Evolutionary conservation across 2,113 vertebrate species (phyloP), one percentile per base, ranked within the genome.

Genomic region (Petroica traversi): DNA sequence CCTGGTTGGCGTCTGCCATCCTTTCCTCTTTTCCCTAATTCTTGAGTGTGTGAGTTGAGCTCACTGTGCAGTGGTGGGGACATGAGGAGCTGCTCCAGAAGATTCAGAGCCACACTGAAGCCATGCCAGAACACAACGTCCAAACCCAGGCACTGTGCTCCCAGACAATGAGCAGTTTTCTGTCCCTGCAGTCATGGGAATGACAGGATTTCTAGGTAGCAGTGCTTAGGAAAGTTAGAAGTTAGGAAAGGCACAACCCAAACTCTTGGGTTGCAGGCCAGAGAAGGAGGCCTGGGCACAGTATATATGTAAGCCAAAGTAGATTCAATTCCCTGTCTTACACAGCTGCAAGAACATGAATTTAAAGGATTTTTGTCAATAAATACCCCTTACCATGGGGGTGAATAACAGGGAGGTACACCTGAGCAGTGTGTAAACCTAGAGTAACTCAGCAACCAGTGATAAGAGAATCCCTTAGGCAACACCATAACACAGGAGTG

Each of bases 231-330:
- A 19, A 69, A 51, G 59, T 43, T 38, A 43, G 51, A 51, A 64
- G 25, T 28, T 13, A 48, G 2, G 48, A 62, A 74, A 61, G 68
- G 24, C 7, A 49, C 34, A 59, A 40, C 14, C 40, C 15, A 45
- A 20, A 36, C 40, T 91, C 59, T 67, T 52, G 45, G 16, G 10
- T 62, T 11, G 5, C 28, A 52, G 19, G 51, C 28, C 17, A 18
- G 83, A 74, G 40, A 14, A 48, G 41, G 23, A 68, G 20, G 11
- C 18, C 9, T 38, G 41, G 24, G 43, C 34, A 62, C 34, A 62
- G 41, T 12, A 25, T 1, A 0, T 28, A 6, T 38, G 58, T 66
- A n/a, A 88, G 12, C 14, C 43, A 3, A 0, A 66, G 55, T 25
- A 28, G 28, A 62, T 87, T 80, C 45, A 36, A 38, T 43, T 75